Evolutionary conservation across 1,140 invertebrate species (phyloP), one percentile per base, ranked within the genome.

Genomic region (Limonius californicus): DNA sequence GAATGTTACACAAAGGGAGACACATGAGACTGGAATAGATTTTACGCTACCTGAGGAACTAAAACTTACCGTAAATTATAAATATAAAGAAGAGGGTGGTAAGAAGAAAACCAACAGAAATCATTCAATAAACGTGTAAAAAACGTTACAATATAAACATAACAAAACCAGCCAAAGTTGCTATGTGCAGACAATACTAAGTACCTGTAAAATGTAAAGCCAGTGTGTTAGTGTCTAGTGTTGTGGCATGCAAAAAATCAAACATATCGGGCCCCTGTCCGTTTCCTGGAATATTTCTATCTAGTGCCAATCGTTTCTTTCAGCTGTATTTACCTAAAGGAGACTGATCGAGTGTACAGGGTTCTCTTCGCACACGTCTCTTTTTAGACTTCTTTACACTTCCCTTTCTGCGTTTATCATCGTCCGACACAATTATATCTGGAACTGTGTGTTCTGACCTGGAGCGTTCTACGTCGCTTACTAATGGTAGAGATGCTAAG

Each of bases 191-290:
- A 63, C 45, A 50, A 50, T 50, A 50, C 20, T 12, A 50, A 35
- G 18, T 35, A 57, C 23, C 16, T 57, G 60, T 57, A 20, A 32
- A 39, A 15, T 20, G 18, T 21, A 19, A 61, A 54, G 27, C 23
- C 42, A 55, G 54, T 57, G 21, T 62, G 43, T 14, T 47, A 62
- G 42, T 45, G 61, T 57, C 45, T 50, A 50, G 42, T 45, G 42
- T 50, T 50, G 57, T 23, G 16, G 47, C 70, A 72, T 68, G 66
- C 70, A 70, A 66, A 61, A 63, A 67, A 61, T 71, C 70, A 70
- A 69, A 71, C 72, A 73, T 70, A 72, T 74, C 71, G 73, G 73
- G 73, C 68, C 69, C 71, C 62, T 62, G 60, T 63, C 64, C 54
- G 15, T 19, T 27, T 62, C 16, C 21, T 55, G 20, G 12, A 23